A percentile compares a stretch with the other conserved stretches of the same genome.
phyloP scores from a whole-genome alignment of 2,888 invertebrate genomes.

The Vandiemenella viatica region DNA sequence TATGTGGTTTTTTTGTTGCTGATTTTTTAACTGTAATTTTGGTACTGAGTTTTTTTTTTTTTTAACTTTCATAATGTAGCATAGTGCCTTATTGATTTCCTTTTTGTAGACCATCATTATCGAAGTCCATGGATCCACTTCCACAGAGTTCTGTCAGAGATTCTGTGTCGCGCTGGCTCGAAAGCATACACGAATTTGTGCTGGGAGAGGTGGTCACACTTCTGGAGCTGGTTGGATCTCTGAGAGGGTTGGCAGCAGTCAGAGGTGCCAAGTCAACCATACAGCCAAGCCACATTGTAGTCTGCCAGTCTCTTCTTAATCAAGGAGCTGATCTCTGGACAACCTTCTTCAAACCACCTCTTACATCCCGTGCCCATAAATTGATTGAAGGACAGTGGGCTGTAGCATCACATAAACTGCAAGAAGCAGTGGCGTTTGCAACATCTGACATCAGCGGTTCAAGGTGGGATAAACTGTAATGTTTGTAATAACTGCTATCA shows the following conservation, averaged over 20 bases:
- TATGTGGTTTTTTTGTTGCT: too few species aligned
- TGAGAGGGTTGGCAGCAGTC: slow-evolving; percentile 56
- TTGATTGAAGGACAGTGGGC: slow-evolving; percentile 37
- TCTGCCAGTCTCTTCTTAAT: slow-evolving; percentile 42
- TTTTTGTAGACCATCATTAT: slow-evolving; percentile 12
- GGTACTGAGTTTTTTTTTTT: too few species aligned
- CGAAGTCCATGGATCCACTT: slow-evolving; percentile 19
- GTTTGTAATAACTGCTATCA: too few species aligned
- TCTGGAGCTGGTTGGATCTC: slow-evolving; percentile 46
- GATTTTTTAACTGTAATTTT: too few species aligned
- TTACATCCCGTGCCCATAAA: slow-evolving; percentile 50
- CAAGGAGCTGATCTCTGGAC: slow-evolving; percentile 49
- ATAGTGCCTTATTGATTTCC: too few species aligned
- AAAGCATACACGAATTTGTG: slow-evolving; percentile 41
- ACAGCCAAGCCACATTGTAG: slow-evolving; percentile 43
- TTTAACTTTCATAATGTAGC: too few species aligned
- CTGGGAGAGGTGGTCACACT: slow-evolving; percentile 42
- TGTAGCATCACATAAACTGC: slow-evolving; percentile 25
- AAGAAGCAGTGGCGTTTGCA: too few species aligned
- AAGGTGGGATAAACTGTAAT: too few species aligned
- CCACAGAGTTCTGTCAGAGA: slow-evolving; percentile 26
- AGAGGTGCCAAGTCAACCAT: slow-evolving; percentile 45
- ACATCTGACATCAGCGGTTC: too few species aligned
- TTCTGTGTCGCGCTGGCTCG: slow-evolving; percentile 45
- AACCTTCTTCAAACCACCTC: slow-evolving; percentile 53